These are phyloP conservation scores for Drosophila atripex DNA, from an alignment of 2,888 invertebrate species.

Conservation along the genomic window DNA sequence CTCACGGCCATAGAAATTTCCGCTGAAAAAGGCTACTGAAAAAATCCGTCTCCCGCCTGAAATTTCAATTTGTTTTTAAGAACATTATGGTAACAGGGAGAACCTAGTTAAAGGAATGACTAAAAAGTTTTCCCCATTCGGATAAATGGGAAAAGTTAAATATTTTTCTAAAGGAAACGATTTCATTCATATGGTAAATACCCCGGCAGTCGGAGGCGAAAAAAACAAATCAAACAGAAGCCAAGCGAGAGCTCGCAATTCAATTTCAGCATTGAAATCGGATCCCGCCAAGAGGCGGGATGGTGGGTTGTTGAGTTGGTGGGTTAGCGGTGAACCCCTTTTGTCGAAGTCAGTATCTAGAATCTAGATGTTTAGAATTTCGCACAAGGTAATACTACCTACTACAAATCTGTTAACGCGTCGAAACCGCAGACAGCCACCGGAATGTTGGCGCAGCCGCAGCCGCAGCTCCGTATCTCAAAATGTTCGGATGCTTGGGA, in stretches of 20 bases:
- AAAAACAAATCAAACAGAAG: slow-evolving; percentile 45
- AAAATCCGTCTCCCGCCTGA: not conserved
- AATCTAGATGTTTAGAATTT: slow-evolving; percentile 50
- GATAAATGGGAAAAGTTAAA: slow-evolving; percentile 8
- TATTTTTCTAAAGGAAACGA: slow-evolving; percentile 21
- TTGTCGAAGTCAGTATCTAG: slow-evolving; percentile 17
- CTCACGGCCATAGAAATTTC: slow-evolving; percentile 71
- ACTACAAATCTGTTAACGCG: slow-evolving; percentile 51
- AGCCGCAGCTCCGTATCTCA: slow-evolving; percentile 16
- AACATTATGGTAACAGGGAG: not conserved
- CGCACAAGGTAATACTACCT: slow-evolving; percentile 32
- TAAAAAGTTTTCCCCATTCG: slow-evolving; percentile 4
- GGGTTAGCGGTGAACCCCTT: slow-evolving; percentile 41
- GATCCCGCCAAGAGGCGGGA: slow-evolving; percentile 47
- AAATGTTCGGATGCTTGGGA: slow-evolving; percentile 2
- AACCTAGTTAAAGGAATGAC: not conserved
- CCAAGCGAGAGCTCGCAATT: slow-evolving; percentile 52
- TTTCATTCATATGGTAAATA: slow-evolving; percentile 40
- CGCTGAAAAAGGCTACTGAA: slow-evolving; percentile 38
- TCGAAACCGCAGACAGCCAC: slow-evolving; percentile 67
- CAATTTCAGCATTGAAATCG: slow-evolving; percentile 72
- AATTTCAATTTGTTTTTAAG: slow-evolving; percentile 1
- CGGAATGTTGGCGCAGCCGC: slow-evolving; percentile 66
- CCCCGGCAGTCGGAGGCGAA: slow-evolving; percentile 5
- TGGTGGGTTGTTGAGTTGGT: slow-evolving; percentile 20